Conservation (phyloP, 1,140 invertebrate genomes). For the Homalodisca vitripennis region DNA sequence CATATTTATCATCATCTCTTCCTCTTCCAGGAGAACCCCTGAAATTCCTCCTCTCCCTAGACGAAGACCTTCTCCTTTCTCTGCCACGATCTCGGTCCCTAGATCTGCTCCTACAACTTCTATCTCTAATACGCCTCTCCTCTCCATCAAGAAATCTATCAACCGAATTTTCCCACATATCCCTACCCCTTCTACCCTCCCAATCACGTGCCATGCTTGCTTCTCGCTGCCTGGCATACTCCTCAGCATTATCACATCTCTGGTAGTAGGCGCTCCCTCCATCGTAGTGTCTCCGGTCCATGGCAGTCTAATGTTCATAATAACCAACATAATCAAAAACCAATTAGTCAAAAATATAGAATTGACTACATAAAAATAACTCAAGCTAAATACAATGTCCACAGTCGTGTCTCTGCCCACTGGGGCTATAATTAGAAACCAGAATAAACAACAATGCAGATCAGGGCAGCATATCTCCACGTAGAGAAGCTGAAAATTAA, state of each 20-base stretch:
- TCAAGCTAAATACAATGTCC: neutral
- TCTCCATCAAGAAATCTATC: constrained; percentile 47
- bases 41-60: constrained; percentile 30
- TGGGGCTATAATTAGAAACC: constrained; percentile 19
- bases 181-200: constrained; percentile 34
- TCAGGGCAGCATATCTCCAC: no score
- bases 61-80: constrained; percentile 43
- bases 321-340: constrained; percentile 37
- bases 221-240: constrained; percentile 40
- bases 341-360: constrained; percentile 32
- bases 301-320: constrained; percentile 36
- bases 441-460: constrained; percentile 4
- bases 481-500: no score
- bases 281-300: constrained; percentile 36
- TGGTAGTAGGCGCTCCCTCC: constrained; percentile 26
- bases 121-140: constrained; percentile 47
- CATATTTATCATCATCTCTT: constrained; percentile 42
- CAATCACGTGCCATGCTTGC: constrained; percentile 30
- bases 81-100: constrained; percentile 44
- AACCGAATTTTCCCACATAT: constrained; percentile 35
- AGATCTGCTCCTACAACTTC: constrained; percentile 47
- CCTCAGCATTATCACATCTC: constrained; percentile 41
- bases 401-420: constrained; percentile 9
- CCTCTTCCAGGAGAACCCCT: constrained; percentile 32
- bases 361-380: constrained; percentile 8